Base-by-base conservation (phyloP, 2,113 vertebrate species). In the Vireo altiloquus region DNA sequence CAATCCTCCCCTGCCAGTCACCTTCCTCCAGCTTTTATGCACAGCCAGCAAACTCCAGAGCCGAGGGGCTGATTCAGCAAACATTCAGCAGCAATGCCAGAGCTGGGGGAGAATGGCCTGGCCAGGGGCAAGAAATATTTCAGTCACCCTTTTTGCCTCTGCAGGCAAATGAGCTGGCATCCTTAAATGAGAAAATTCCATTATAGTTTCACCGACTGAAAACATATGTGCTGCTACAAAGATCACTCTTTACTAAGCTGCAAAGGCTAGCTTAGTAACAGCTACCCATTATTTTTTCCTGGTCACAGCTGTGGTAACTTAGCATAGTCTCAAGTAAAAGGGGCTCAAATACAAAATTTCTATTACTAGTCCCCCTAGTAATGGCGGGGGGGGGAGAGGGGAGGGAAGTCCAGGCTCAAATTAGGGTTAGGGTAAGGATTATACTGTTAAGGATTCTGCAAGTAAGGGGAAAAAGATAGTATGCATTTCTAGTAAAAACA, bases 61-160 rank as follows among this genome's bases (percentile, higher is more conserved):
- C 69, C 9, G 35, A 56, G 39, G 21, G 46, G 37, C 23, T 23
- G 53, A 33, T 37, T 15, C 30, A 33, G 35, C 27, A 17, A 46
- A 61, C 18, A 23, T 16, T 63, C 53, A 13, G 24, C 33, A 59
- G 78, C 72, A 53, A 31, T 20, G 22, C 10, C 0, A 0, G 27
- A 76, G 59, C 46, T n/a, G 19, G 23, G 33, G 20, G 11, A 76
- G 13, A 60, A 63, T 0, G 3, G 60, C 46, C 72, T 0, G 1
- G 37, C 47, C 28, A 76, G 44, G 25, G 10, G 3, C 64, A 87
- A 15, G 27, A 56, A 49, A 31, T 11, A 37, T 9, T 78, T 57
- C 54, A 25, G 42, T 37, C 33, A 19, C 24, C 13, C 13, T 50
- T 64, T 78, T 54, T 56, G 11, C 65, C 47, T 13, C 65, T 76